These are phyloP conservation scores for Cyrtodaria siliqua DNA, from an alignment of 2,888 invertebrate genomes.

Conservation along the genomic window DNA sequence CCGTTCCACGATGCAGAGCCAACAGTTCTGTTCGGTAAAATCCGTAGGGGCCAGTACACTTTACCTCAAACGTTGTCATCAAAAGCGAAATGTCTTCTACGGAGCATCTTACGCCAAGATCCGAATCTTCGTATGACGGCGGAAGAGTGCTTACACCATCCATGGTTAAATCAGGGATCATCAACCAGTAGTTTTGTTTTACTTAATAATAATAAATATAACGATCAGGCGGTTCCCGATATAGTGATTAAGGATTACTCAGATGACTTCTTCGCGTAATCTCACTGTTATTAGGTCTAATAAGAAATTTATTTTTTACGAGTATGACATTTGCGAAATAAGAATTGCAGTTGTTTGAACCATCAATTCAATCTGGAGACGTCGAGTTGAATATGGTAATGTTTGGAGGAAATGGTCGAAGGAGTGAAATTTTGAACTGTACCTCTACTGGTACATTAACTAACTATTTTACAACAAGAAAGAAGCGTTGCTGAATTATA, in stretches of 20 bases:
- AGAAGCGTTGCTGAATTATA: no score
- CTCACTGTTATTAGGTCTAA: no score
- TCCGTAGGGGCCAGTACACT: conserved; percentile 93
- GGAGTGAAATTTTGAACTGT: no score
- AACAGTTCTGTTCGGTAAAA: conserved; percentile 94
- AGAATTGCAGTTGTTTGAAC: no score
- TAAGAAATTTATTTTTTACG: no score
- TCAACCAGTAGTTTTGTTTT: conserved; percentile 56
- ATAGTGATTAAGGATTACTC: conserved; percentile 59
- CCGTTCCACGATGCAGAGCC: conserved; percentile 97
- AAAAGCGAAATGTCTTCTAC: conserved; percentile 93
- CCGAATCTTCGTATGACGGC: conserved; percentile 93
- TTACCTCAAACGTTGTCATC: conserved; percentile 94
- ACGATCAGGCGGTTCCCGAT: conserved; percentile 70
- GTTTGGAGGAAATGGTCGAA: no score
- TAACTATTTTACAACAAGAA: no score
- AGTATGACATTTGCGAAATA: no score
- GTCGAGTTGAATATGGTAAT: no score
- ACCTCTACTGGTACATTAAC: no score
- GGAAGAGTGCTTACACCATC: conserved; percentile 93
- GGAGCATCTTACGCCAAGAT: conserved; percentile 92
- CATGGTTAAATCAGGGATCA: conserved; percentile 89
- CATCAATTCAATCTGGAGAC: no score
- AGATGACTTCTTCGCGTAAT: conserved; percentile 63
- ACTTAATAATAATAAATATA: conserved; percentile 61